Evolutionary conservation across 2,113 vertebrate genomes (phyloP), one percentile per base, ranked within the genome.

Genomic region (Pimephales promelas): DNA sequence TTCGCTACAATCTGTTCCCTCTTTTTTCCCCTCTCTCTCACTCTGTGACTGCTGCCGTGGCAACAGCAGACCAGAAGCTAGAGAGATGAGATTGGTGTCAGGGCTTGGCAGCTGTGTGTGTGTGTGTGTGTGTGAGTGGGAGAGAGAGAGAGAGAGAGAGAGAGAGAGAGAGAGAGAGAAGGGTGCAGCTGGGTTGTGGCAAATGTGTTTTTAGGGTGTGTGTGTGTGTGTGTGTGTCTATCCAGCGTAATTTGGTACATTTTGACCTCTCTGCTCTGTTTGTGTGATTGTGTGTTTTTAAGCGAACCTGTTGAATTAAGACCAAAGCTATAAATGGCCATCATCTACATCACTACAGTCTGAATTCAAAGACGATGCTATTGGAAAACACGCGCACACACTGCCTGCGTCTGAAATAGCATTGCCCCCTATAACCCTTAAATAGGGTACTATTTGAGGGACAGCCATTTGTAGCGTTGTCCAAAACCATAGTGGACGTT

Each of bases 1-100:
- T 81, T 71, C 18, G 40, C 64, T 49, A 75, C 75, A 71, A 71
- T 45, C 28, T 70, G 24, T 71, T 61, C 13, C 6, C 45, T 76
- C 26, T 47, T 45, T 66, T 52, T 52, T 16, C 84, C 83, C 84
- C 85, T 73, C 57, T 76, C 72, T 57, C 26, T 86, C 81, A 86
- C 85, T 84, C 85, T 82, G 59, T 79, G 83, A 82, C 90, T 91
- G 91, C 92, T 92, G 88, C 89, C 88, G 88, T 92, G 90, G 91
- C 90, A 92, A 92, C 92, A 90, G 89, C 87, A 88, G 84, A 84
- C 70, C 81, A 77, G 70, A 68, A 85, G 80, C 10, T 62, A 79
- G 34, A 82, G 34, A 68, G 71, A 83, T 61, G 66, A 81, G 84
- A 86, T 49, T 81, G 81, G 76, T 68, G 86, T 80, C 81, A 57